phyloP scores from a whole-genome alignment of 2,888 invertebrate species.

The Drosophila ezoana region DNA sequence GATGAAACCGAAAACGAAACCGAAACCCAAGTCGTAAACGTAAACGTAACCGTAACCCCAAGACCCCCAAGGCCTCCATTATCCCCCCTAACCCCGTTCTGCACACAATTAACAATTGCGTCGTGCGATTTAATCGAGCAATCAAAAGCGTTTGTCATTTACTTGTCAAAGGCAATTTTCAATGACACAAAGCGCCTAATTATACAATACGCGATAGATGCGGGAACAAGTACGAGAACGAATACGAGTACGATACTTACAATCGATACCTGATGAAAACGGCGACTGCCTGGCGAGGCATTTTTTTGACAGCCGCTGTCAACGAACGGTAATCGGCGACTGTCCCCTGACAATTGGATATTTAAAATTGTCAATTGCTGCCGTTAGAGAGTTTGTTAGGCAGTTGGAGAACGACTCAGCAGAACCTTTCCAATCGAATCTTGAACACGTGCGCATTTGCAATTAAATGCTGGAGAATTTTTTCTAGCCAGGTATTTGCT shows the following conservation, averaged over 20 bases:
- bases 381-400: conserved; percentile 20
- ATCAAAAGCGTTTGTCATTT: conserved; percentile 76
- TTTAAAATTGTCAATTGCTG: conserved; percentile 32
- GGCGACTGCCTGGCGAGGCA: conserved; percentile 45
- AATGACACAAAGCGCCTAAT: conserved; percentile 66
- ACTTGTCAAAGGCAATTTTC: conserved; percentile 75
- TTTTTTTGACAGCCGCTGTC: conserved; percentile 68
- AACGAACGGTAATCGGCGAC: conserved; percentile 23
- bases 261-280: conserved; percentile 19
- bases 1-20: conserved; percentile 41
- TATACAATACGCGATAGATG: conserved; percentile 50
- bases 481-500: conserved; percentile 15
- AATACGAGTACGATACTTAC: background rate
- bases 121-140: conserved; percentile 75
- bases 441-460: conserved; percentile 69
- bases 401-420: conserved; percentile 16
- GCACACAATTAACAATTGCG: conserved; percentile 70
- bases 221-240: background rate
- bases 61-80: background rate
- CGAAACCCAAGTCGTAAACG: conserved; percentile 17
- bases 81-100: background rate
- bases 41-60: conserved; percentile 19
- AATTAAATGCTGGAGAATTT: conserved; percentile 55
- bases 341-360: conserved; percentile 24
- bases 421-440: conserved; percentile 8